Base-by-base conservation (phyloP, 2,888 invertebrate genomes). In the Iselma pallidipennis region DNA sequence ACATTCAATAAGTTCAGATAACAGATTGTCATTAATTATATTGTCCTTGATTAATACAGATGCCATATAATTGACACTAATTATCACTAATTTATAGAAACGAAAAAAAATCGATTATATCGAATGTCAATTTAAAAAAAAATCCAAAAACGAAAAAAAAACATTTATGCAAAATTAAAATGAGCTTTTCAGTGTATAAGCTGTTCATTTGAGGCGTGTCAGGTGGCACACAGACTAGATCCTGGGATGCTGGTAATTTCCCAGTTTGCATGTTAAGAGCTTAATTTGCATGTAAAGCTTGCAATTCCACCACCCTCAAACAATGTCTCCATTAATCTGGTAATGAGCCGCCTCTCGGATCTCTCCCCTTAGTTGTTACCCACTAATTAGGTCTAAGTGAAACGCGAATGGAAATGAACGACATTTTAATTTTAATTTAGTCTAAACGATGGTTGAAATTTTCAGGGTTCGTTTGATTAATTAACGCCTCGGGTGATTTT, bases 301-400 rank as follows among this genome's bases (percentile, higher is more conserved):
- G 71, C 76, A 75, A 71, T 76, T 75, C 72, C 73, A 73, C 70
- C 72, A 72, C 74, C 37, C 75, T 79, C 78, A 79, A 80, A 80
- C 80, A 80, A 79, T 80, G 79, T 80, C 79, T 79, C 79, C 79
- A 80, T 80, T 80, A 81, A 80, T 80, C 75, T 77, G 70, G 74
- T 78, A 79, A 80, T 79, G 79, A 80, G 77, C 68, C 70, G 69
- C 71, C 71, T 74, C 72, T 68, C 66, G 61, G 68, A 58, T 66
- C 69, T 66, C 61, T 67, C 68, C 68, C 57, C 51, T 63, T 71
- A 37, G 16, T 37, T 37, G 16, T 9, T 66, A 65, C 63, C 63
- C 66, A 66, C 70, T 77, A 76, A 77, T 77, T 78, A 74, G 69
- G 60, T 70, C 68, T 71, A 66, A 72, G 73, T 73, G 73, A 72